Evolutionary conservation across 2,888 invertebrate species (phyloP), one percentile per base, ranked within the genome.

Genomic region (Cataglyphis altisquamis): DNA sequence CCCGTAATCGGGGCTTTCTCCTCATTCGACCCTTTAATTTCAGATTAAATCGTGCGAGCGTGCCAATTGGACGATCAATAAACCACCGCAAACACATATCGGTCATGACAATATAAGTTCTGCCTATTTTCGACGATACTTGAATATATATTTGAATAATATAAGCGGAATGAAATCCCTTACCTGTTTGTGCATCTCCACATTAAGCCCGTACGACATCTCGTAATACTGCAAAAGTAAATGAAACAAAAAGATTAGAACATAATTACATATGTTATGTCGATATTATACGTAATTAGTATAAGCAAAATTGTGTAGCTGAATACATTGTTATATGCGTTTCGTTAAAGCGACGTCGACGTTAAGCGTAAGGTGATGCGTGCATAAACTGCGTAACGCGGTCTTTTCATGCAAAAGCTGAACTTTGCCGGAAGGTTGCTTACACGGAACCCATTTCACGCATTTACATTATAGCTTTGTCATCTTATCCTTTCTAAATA

Each of bases 171-270:
- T 3, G 8, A 8, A 67, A 39, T 45, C n/a, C n/a, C 90, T 96
- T 96, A 98, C 98, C 97, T 99, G 98, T 96, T 99, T 99, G 95
- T 98, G 98, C 98, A 99, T 98, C 96, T 99, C 99, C 95, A 98
- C 98, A 96, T 98, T 98, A 95, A 99, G 97, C 93, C 98, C 98
- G 96, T 98, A 98, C 83, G 98, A 98, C 98, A 99, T 98, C 96
- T 99, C 99, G 96, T 98, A 98, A 96, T 98, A 99, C 98, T 98
- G 97, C 94, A 97, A 98, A 95, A 86, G 82, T 74, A 86, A 91
- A 87, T 75, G 66, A 85, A 77, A 82, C 45, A 75, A 41, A 21
- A 21, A 87, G 39, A 84, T 84, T 87, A 77, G 84, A 87, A 55
- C 21, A 32, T 67, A 55, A 67, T 77, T n/a, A 8, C 25, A 39